Conservation (phyloP, 2,113 vertebrate genomes). For the Hirundichthys speculiger region DNA sequence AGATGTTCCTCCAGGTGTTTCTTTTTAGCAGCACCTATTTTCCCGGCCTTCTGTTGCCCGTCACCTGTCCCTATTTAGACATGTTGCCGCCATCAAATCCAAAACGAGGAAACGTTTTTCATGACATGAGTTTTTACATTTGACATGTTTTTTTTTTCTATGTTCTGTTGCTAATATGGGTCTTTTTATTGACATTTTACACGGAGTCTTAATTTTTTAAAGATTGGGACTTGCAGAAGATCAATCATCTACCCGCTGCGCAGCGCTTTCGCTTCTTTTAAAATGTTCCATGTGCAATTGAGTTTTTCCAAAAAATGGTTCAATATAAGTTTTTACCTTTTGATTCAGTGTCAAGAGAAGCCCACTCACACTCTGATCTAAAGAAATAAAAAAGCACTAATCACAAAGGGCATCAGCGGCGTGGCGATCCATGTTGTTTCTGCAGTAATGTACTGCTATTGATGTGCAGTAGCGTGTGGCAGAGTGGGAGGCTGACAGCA, state of each 20-base stretch:
- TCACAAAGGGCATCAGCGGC: constrained; percentile 41
- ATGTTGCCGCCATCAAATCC: too few relatives aligned
- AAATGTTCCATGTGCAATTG: background rate
- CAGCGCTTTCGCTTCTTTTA: background rate
- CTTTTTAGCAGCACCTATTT: too few relatives aligned
- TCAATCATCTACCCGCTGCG: background rate
- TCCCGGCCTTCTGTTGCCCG: too few relatives aligned
- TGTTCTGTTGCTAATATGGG: too few relatives aligned
- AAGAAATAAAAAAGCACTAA: constrained; percentile 37
- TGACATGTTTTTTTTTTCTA: too few relatives aligned
- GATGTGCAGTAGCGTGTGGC: constrained; percentile 47
- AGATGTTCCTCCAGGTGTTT: too few relatives aligned
- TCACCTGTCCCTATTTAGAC: too few relatives aligned
- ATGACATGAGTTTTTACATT: too few relatives aligned
- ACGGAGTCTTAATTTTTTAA: too few relatives aligned
- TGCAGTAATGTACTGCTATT: constrained; percentile 40
- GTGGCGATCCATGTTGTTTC: constrained; percentile 35
- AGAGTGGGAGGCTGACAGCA: constrained; percentile 50
- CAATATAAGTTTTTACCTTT: background rate
- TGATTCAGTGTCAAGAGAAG: constrained; percentile 20
- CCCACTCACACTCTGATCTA: background rate
- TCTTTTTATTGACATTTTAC: too few relatives aligned
- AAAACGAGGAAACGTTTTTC: too few relatives aligned
- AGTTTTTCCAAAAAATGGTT: background rate
- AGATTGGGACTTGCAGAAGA: too few relatives aligned